Evolutionary conservation across 2,797 vertebrate species (phyloP), one percentile per base, ranked within the genome.

Genomic region (Danio tinwini): DNA sequence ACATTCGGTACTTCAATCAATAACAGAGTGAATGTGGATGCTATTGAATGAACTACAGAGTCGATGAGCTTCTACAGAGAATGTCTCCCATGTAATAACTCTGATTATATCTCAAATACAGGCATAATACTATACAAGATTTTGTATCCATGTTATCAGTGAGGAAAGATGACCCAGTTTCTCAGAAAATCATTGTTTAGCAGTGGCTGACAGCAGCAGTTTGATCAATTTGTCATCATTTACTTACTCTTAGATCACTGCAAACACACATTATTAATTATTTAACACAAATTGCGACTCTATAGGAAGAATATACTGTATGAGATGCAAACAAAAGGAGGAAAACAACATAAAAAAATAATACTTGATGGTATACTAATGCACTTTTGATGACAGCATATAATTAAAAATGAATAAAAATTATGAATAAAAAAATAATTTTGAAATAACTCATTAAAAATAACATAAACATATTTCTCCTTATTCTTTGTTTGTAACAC

Each of bases 1-100:
- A 81, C 69, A 65, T 58, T 78, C 39, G 55, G 68, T n/a, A 47
- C 13, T 53, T 67, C 37, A 72, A 78, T 85, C 81, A 49, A 85
- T 82, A 77, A 37, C 17, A 74, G 69, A 80, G 61, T 77, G 72
- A 82, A 74, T 45, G 40, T 42, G 77, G 56, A 74, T 17, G 50
- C 8, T 2, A 53, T 13, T 59, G 64, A 81, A 72, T 45, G 72
- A 55, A 65, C 69, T 58, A 17, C 2, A 49, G 19, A 69, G 29
- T 45, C 55, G 62, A 75, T 56, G 59, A 53, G 29, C 55, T 63
- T 73, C 42, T 3, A 7, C 55, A 76, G 62, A 56, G 67, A 39
- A 53, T 49, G 19, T 19, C 17, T 21, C 68, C 6, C 45, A 19
- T 8, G 50, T 50, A 37, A 45, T 56, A 59, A 59, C 19, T 44